A percentile compares a stretch with the other conserved stretches of the same genome.
phyloP scores from a whole-genome alignment of 2,113 vertebrate species.

The Vidua macroura region DNA sequence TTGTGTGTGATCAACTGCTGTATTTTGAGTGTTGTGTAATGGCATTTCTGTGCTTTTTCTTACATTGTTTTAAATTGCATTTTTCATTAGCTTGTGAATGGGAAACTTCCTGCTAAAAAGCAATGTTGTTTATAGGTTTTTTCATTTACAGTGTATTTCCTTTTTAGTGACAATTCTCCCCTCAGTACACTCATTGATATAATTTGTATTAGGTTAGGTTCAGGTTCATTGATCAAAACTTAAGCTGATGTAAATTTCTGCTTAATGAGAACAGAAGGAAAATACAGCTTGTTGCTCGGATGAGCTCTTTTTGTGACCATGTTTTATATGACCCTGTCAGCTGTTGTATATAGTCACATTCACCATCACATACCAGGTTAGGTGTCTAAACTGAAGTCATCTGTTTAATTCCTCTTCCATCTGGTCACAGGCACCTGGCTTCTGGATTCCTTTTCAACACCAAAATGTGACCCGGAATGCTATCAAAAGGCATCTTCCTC shows the following conservation, averaged over 20 bases:
- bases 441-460: not conserved
- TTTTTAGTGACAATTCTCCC: constrained; percentile 2
- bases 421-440: constrained; percentile 22
- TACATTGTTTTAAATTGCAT: constrained; percentile 38
- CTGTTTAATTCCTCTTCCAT: constrained; percentile 11
- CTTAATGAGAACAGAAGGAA: constrained; percentile 17
- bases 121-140: constrained; percentile 42
- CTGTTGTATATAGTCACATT: constrained; percentile 29
- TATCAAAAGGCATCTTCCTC: not conserved
- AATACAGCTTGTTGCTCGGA: not conserved
- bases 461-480: not conserved
- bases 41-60: constrained; percentile 53
- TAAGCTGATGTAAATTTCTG: constrained; percentile 35
- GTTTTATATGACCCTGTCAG: not conserved
- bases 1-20: constrained; percentile 48
- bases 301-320: not conserved
- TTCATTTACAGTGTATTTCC: not conserved
- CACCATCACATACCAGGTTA: not conserved
- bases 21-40: constrained; percentile 56
- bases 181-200: not conserved
- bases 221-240: constrained; percentile 3
- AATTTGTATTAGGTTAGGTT: not conserved
- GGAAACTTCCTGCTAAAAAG: constrained; percentile 43
- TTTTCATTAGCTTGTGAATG: constrained; percentile 56
- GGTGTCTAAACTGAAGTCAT: constrained; percentile 4